Conservation (phyloP, 2,797 vertebrate species). For the Notolepis coatsorum region DNA sequence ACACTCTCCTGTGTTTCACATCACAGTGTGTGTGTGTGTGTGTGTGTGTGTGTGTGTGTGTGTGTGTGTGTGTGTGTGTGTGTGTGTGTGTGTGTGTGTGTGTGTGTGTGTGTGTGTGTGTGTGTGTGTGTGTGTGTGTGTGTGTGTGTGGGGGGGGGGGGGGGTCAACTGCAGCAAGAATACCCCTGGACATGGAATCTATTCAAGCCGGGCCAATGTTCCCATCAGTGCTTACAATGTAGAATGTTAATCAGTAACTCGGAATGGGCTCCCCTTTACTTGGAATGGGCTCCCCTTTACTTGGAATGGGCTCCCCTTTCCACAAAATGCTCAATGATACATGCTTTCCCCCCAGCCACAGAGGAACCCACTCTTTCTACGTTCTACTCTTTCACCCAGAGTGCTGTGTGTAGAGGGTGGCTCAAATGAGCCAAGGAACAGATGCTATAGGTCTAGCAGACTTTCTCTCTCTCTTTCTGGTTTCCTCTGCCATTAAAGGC, state of each 20-base stretch:
- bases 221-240: constrained; percentile 28
- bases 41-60: constrained; percentile 17
- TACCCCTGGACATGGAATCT: constrained; percentile 27
- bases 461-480: neutral
- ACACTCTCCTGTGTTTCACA: constrained; percentile 20
- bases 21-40: constrained; percentile 24
- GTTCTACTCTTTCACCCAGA: constrained; percentile 22
- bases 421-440: neutral
- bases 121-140: constrained; percentile 16
- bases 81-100: constrained; percentile 17
- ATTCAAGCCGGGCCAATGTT: constrained; percentile 23
- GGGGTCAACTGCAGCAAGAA: neutral
- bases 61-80: constrained; percentile 11
- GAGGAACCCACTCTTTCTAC: constrained; percentile 18
- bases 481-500: neutral
- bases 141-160: no score
- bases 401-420: neutral
- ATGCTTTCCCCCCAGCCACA: constrained; percentile 33
- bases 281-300: no score
- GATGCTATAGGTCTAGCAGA: neutral
- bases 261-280: constrained; percentile 1
- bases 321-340: constrained; percentile 31
- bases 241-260: constrained; percentile 8
- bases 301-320: constrained; percentile 4
- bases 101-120: constrained; percentile 12